Percentiles rank a stretch among this genome's conserved stretches.
These are phyloP conservation scores for Cololabis saira DNA, from an alignment of 2,113 vertebrate genomes.

Conservation along the genomic window DNA sequence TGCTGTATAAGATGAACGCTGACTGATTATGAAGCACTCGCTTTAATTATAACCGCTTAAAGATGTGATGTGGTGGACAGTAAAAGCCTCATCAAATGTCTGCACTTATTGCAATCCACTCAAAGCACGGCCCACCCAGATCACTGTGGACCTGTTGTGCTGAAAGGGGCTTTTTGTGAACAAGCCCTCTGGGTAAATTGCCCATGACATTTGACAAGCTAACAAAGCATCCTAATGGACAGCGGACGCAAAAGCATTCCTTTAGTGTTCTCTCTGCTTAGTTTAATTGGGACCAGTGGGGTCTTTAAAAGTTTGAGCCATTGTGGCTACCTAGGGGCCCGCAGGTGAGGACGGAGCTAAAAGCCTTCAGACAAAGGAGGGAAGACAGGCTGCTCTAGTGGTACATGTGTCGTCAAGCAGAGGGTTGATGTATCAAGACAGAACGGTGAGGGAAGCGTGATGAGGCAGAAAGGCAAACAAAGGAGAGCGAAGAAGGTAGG, in stretches of 20 bases:
- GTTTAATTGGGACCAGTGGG: constrained; percentile 67
- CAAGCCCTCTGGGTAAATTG: constrained; percentile 55
- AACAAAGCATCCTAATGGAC: constrained; percentile 47
- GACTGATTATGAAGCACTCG: too few relatives aligned
- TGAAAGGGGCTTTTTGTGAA: constrained; percentile 44
- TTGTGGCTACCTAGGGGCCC: constrained; percentile 35
- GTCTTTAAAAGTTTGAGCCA: constrained; percentile 54
- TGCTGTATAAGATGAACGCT: too few relatives aligned
- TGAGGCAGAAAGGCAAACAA: constrained; percentile 39
- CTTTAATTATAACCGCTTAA: too few relatives aligned
- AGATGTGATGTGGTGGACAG: too few relatives aligned
- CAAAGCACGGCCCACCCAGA: constrained; percentile 14
- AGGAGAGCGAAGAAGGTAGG: constrained; percentile 2
- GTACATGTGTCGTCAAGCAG: constrained; percentile 7
- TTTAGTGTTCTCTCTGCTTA: constrained; percentile 53
- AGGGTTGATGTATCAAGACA: constrained; percentile 36
- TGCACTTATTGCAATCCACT: neutral
- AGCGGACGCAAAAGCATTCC: constrained; percentile 24
- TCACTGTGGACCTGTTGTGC: constrained; percentile 19
- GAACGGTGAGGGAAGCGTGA: constrained; percentile 22
- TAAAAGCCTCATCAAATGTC: neutral
- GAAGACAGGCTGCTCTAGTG: constrained; percentile 13
- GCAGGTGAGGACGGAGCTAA: constrained; percentile 52
- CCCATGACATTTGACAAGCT: constrained; percentile 50
- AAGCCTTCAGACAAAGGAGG: constrained; percentile 34